A percentile compares a stretch with the other conserved stretches of the same genome.
phyloP scores from a whole-genome alignment of 2,797 vertebrate genomes.

The Channa striata region DNA sequence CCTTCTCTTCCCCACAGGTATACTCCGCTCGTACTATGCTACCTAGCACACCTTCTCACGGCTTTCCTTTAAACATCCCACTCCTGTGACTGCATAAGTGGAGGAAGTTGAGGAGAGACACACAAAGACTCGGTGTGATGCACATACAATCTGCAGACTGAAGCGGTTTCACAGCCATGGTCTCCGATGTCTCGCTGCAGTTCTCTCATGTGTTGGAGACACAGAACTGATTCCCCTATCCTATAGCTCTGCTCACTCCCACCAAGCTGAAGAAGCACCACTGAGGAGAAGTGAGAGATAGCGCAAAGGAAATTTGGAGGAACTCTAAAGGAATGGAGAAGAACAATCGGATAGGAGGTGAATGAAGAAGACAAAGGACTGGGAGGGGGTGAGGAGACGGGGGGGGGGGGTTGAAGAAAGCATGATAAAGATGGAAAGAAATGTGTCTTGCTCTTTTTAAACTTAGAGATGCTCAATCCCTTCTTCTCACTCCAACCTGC shows the following conservation, averaged over 20 bases:
- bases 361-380: constrained; percentile 77
- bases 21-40: constrained; percentile 65
- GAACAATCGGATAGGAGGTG: constrained; percentile 68
- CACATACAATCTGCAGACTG: constrained; percentile 82
- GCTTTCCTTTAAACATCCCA: constrained; percentile 83
- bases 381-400: constrained; percentile 40
- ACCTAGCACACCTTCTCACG: constrained; percentile 80
- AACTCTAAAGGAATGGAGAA: constrained; percentile 75
- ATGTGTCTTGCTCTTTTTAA: constrained; percentile 85
- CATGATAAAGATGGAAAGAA: constrained; percentile 73
- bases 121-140: constrained; percentile 76
- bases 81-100: constrained; percentile 78
- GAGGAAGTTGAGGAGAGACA: constrained; percentile 75
- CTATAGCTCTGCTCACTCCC: constrained; percentile 73
- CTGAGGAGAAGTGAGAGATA: constrained; percentile 68
- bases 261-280: constrained; percentile 68
- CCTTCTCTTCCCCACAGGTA: constrained; percentile 80
- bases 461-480: constrained; percentile 91
- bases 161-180: constrained; percentile 80
- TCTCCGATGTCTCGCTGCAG: constrained; percentile 80
- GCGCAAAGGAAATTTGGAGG: constrained; percentile 70
- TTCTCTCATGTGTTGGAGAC: constrained; percentile 77
- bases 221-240: constrained; percentile 78
- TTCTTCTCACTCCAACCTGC: constrained; percentile 95
- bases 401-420: constrained; percentile 73